Conservation (phyloP, 2,888 invertebrate genomes). For the Rhamnusium bicolor region DNA sequence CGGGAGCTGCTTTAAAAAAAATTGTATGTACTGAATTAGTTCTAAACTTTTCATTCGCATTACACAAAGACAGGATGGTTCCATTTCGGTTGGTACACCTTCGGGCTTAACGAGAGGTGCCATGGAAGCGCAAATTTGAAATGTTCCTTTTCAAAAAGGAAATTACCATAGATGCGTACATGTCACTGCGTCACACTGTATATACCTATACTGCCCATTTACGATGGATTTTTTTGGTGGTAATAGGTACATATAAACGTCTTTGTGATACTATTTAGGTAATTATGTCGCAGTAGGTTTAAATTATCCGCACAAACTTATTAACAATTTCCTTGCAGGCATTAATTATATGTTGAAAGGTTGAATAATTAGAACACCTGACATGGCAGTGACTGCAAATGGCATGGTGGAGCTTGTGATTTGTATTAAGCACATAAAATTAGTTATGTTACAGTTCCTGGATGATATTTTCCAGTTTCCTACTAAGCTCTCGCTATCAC, state of each 20-base stretch:
- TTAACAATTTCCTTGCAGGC: conserved; percentile 53
- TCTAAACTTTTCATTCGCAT: too few species aligned
- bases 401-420: conserved; percentile 48
- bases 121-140: too few species aligned
- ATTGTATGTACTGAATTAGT: too few species aligned
- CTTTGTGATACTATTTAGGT: conserved; percentile 2
- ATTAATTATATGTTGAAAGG: conserved; percentile 53
- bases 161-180: too few species aligned
- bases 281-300: conserved; percentile 40
- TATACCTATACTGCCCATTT: too few species aligned
- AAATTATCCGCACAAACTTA: conserved; percentile 52
- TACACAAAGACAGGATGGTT: too few species aligned
- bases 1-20: too few species aligned
- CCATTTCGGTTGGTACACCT: too few species aligned
- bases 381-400: conserved; percentile 53
- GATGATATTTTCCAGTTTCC: conserved; percentile 47
- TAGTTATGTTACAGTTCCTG: conserved; percentile 50
- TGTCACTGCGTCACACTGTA: too few species aligned
- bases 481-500: conserved; percentile 32
- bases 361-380: conserved; percentile 54
- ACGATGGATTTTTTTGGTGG: neutral
- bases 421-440: conserved; percentile 54
- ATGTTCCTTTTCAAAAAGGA: too few species aligned
- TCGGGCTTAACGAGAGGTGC: too few species aligned
- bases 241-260: neutral